Conservation (phyloP, 2,113 vertebrate species). For the Halichoeres trimaculatus region DNA sequence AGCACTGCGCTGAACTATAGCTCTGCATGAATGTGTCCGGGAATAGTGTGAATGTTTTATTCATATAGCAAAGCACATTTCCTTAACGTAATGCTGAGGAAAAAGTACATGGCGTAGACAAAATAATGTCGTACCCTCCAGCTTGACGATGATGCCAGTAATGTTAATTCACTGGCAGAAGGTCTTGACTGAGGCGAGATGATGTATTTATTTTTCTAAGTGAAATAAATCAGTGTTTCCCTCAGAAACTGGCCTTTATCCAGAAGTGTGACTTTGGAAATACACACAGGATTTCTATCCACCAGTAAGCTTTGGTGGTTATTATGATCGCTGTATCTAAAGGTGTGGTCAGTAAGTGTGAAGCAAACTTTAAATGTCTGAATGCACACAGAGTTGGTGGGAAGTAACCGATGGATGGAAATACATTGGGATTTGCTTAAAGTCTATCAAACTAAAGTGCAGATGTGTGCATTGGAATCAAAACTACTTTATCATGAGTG, state of each 20-base stretch:
- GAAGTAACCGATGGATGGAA: no score
- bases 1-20: constrained; percentile 36
- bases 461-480: no score
- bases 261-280: background rate
- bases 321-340: no score
- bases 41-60: constrained; percentile 63
- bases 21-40: constrained; percentile 48
- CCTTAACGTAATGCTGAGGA: constrained; percentile 21
- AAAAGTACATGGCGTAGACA: constrained; percentile 25
- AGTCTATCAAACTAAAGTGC: no score
- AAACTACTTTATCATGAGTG: no score
- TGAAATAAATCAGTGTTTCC: background rate
- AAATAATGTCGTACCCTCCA: constrained; percentile 30
- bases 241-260: background rate
- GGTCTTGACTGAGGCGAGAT: background rate
- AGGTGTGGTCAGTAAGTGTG: no score
- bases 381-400: no score
- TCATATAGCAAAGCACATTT: constrained; percentile 42
- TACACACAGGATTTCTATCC: background rate
- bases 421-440: no score
- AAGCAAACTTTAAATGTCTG: no score
- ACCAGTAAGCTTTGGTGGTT: background rate
- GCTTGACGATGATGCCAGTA: constrained; percentile 12
- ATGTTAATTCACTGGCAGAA: constrained; percentile 19
- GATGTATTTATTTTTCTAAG: background rate